Base-by-base conservation (phyloP, 1,140 invertebrate genomes). In the Oedothorax gibbosus region DNA sequence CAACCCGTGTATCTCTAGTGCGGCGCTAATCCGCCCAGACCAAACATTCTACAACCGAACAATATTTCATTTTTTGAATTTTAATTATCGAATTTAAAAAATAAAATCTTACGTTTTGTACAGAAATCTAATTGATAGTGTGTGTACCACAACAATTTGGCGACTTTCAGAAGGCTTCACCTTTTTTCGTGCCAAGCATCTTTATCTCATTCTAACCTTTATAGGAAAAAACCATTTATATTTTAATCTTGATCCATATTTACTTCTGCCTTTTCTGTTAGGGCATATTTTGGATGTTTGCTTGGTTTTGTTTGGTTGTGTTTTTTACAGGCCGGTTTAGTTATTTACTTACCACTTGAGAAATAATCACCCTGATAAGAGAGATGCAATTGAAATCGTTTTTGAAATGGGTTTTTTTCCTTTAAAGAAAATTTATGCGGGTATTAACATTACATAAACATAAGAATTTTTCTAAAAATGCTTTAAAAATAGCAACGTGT, bases 311-410 rank as follows among this genome's bases (percentile, higher is more conserved):
- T 79, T 18, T 53, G 49, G 62, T 79, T 68, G 54, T 66, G 20
- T 66, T 54, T 54, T 8, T 78, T 78, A 66, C 68, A 68, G 54
- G 64, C 21, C 21, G 12, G 18, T 68, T 68, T 79, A 60, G 62
- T 68, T 79, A 66, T 79, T 79, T 79, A 68, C 64, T 14, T 57
- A 79, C 20, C 77, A 79, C 77, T 79, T 79, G 50, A 79, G 68
- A 66, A 79, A 54, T 18, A 18, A 51, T 20, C n/a, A 64, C 10
- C 50, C 57, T 57, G 18, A 18, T 71, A 18, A 71, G 54, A 71
- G 69, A 71, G n/a, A 35, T 71, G 51, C 50, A 51, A 53, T 71
- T 51, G 51, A 71, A 71, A 71, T 71, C 50, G 50, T 71, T 71
- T 53, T 71, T 71, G 8, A 57, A 75, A 75, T 9, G 20, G 20